A percentile compares a stretch with the other conserved stretches of the same genome.
phyloP scores from a whole-genome alignment of 2,113 vertebrate genomes.

The Centrocercus urophasianus region DNA sequence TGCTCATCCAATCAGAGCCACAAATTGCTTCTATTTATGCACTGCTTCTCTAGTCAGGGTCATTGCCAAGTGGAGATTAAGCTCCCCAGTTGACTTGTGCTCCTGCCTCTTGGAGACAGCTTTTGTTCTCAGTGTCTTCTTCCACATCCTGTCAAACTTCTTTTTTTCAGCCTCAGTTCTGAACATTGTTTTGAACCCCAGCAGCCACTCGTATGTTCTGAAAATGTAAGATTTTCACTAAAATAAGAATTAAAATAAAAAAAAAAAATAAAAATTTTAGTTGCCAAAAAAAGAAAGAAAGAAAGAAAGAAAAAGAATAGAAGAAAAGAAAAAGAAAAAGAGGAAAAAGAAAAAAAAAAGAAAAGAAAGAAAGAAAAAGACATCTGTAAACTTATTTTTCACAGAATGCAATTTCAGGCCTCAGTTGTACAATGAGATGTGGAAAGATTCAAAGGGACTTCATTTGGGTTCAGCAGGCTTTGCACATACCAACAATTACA shows the following conservation, averaged over 20 bases:
- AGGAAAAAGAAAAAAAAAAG: not conserved
- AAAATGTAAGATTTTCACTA: not conserved
- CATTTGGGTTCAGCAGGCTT: not conserved
- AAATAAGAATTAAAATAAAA: not conserved
- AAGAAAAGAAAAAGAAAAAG: too few species aligned
- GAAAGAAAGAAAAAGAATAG: too few species aligned
- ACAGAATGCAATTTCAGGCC: not conserved
- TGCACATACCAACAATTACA: not conserved
- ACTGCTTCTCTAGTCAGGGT: too few species aligned
- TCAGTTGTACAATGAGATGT: not conserved
- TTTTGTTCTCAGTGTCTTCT: too few species aligned
- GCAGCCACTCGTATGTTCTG: not conserved
- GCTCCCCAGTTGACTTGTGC: too few species aligned
- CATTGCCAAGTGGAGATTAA: too few species aligned
- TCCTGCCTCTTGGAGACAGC: too few species aligned
- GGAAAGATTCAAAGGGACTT: not conserved
- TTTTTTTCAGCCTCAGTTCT: too few species aligned
- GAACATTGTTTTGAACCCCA: too few species aligned
- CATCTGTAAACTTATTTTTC: not conserved
- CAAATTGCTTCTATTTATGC: too few species aligned
- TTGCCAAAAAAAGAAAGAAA: not conserved
- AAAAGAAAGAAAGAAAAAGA: not conserved
- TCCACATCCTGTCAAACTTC: too few species aligned
- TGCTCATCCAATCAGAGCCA: too few species aligned
- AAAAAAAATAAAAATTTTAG: not conserved